Evolutionary conservation across 2,888 invertebrate species (phyloP).

Genomic region (Gandaritis pyraliata): DNA sequence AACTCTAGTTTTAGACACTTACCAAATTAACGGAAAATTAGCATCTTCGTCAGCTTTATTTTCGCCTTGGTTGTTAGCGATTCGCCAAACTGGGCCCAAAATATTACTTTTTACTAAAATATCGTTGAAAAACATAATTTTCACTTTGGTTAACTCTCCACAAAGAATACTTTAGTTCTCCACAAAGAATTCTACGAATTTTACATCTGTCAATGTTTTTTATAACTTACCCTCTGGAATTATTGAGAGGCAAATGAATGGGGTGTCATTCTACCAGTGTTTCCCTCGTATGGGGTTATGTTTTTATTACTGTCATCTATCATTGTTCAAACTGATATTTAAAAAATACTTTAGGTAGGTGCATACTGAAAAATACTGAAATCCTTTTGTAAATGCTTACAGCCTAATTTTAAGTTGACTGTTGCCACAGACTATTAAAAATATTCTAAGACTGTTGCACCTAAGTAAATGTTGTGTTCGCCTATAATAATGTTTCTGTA

Average conservation of each 20-base stretch:
- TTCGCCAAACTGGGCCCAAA: constrained; percentile 16
- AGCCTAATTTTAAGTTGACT: no score
- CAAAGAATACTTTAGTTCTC: background rate
- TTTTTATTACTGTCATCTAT: no score
- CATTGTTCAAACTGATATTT: no score
- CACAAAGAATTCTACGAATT: background rate
- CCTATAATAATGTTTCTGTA: no score
- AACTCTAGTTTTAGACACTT: background rate
- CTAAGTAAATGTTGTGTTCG: no score
- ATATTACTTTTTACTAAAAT: constrained; percentile 9
- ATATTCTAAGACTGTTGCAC: no score
- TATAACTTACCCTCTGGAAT: constrained; percentile 6
- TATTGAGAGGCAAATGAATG: constrained; percentile 18
- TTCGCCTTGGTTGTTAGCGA: background rate
- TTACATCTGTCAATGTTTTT: constrained; percentile 13
- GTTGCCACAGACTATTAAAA: no score
- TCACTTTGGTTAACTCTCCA: constrained; percentile 3
- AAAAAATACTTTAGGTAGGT: no score
- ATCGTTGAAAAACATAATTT: constrained; percentile 26
- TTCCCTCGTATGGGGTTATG: no score
- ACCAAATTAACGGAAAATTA: constrained; percentile 12
- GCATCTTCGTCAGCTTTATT: background rate
- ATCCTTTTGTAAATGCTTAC: no score
- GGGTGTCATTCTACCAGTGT: constrained; percentile 15
- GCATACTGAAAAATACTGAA: no score